Base-by-base conservation (phyloP, 1,140 invertebrate species). In the Drosophila hydei region DNA sequence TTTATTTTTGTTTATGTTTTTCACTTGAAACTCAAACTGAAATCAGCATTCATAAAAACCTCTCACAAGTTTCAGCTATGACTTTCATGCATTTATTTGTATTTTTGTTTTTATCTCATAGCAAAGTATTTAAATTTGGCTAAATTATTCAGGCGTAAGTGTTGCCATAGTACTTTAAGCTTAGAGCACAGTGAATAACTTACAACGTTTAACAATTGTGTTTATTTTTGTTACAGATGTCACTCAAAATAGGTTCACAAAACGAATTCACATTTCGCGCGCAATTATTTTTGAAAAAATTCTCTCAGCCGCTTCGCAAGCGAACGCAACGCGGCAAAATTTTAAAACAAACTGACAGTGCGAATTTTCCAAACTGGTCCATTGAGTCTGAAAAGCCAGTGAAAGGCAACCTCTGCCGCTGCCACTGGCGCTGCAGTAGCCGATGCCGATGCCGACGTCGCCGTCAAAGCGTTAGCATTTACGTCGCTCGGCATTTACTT, bases 341-440 rank as follows among this genome's bases (percentile, higher is more conserved):
- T 88, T 90, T 65, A 90, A 90, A 90, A 88, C 81, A 90, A 90
- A 90, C 87, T 90, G 81, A 90, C 52, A 72, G 73, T 81, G 78
- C 48, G 78, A 81, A 83, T 89, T 90, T 90, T 90, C 75, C 87
- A 74, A 87, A 90, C 81, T 79, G 87, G 87, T 90, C 87, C 87
- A 90, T 79, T 75, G 52, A 50, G 61, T 73, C 74, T 65, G 67
- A 81, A 74, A 74, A 72, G 69, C 62, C 56, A 88, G 83, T 81
- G 77, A 79, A 87, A 87, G 69, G 64, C 81, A 64, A 48, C 51
- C 54, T 63, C 62, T 36, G 75, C 33, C 21, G 23, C 40, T 27
- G 62, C 40, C 21, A 36, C 61, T 48, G 60, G 42, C 38, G 40
- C 45, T 18, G 72, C 42, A 45, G 62, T 74, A 60, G 58, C 50